phyloP scores from a whole-genome alignment of 2,888 invertebrate species.

The Parasteatoda lunata region DNA sequence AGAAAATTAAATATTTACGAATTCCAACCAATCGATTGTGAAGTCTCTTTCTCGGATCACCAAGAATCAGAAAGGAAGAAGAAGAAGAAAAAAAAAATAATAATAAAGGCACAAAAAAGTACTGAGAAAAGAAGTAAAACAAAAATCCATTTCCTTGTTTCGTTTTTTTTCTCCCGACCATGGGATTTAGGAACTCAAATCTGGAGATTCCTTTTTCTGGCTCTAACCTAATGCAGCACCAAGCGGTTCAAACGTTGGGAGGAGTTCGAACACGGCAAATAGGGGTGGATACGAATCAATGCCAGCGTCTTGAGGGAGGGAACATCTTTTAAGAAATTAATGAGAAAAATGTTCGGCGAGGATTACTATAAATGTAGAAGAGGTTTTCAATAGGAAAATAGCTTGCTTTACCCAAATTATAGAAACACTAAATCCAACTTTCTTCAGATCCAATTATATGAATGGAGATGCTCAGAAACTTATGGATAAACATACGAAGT shows the following conservation, averaged over 20 bases:
- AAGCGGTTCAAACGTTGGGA: constrained; percentile 6
- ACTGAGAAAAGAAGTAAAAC: neutral
- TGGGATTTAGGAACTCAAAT: neutral
- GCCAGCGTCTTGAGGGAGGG: constrained; percentile 2
- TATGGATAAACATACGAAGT: too few species aligned
- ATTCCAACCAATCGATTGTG: neutral
- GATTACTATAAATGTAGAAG: neutral
- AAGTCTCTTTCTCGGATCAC: neutral
- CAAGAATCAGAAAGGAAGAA: neutral
- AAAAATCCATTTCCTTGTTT: constrained; percentile 2
- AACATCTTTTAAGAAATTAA: constrained; percentile 30
- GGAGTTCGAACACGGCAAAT: neutral
- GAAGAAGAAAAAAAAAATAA: neutral
- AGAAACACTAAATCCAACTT: neutral
- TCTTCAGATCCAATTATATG: too few species aligned
- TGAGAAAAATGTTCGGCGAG: neutral
- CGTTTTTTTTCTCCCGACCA: neutral
- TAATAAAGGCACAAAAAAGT: neutral
- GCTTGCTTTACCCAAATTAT: neutral
- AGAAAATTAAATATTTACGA: constrained; percentile 15
- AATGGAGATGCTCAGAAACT: too few species aligned
- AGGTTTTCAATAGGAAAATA: neutral
- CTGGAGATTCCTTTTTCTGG: neutral
- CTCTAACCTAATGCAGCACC: neutral
- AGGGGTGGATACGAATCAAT: constrained; percentile 28